Conservation (phyloP, 2,797 vertebrate species). For the Rhinogobio ventralis region DNA sequence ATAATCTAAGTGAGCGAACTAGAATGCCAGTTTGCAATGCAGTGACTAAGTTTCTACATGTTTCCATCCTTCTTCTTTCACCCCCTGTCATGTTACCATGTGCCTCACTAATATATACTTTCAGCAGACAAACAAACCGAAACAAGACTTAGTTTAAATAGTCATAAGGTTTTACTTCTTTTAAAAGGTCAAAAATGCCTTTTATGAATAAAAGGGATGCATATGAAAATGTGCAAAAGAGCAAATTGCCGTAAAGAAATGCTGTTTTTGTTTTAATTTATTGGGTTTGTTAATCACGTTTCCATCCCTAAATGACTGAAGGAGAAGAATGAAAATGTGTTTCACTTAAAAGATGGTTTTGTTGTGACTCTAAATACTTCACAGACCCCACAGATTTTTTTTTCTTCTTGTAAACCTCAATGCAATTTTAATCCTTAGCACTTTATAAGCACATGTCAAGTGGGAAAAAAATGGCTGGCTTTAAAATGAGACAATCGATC, state of each 20-base stretch:
- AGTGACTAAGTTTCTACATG: constrained; percentile 11
- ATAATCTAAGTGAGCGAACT: constrained; percentile 27
- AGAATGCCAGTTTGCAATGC: constrained; percentile 12
- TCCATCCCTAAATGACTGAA: constrained; percentile 24
- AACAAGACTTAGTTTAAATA: constrained; percentile 3
- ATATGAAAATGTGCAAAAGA: not conserved
- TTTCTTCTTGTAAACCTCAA: constrained; percentile 50
- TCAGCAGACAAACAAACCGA: not conserved
- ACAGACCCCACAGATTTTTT: not conserved
- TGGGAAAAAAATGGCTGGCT: constrained; percentile 43
- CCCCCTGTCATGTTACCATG: not conserved
- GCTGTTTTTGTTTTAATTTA: constrained; percentile 27
- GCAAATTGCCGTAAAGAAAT: constrained; percentile 1
- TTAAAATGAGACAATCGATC: constrained; percentile 59
- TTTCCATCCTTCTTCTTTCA: not conserved
- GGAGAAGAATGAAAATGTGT: not conserved
- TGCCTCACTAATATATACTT: constrained; percentile 5
- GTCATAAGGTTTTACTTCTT: constrained; percentile 13
- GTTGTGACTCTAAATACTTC: not conserved
- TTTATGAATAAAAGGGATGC: constrained; percentile 10
- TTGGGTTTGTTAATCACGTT: constrained; percentile 29
- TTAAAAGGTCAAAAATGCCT: not conserved
- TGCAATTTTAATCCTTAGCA: constrained; percentile 56
- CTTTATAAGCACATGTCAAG: constrained; percentile 59
- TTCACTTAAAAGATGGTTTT: not conserved